Evolutionary conservation across 2,888 invertebrate species (phyloP), one percentile per base, ranked within the genome.

Genomic region (Megalurothrips usitatus): DNA sequence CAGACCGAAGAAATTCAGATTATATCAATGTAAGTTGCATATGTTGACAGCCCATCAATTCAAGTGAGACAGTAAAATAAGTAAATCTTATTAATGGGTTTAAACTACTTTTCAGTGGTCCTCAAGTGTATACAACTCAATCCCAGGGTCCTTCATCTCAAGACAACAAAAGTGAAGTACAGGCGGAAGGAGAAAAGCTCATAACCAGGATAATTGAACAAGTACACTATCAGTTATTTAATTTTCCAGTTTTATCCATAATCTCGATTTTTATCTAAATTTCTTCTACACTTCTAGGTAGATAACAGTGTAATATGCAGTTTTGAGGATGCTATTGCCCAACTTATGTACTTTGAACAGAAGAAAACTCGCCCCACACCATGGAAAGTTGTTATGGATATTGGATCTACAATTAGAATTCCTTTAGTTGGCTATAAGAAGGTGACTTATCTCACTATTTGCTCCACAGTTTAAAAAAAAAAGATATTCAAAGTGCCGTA

Each of bases 321-420:
- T 82, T 91, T 92, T 84, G 89, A 90, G 80, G 90, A 92, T 84
- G 91, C 92, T 0, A 87, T 92, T 84, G 88, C 88, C 19, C 90
- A 91, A 82, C 87, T 93, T 0, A 87, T 89, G 28, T 90, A 89
- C 83, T 90, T 91, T 83, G 89, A 89, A 82, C 90, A 89, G 83
- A 90, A 88, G 84, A 85, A 85, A 79, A 85, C 87, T 0, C 88
- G 88, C 58, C 88, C 92, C 0, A 88, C 88, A 82, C 89, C 91
- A 0, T 94, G 94, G 93, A 92, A 92, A 87, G 89, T 90, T 49
- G 89, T 90, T 81, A 86, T 94, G 79, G 89, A 90, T 4, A 75
- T 75, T 75, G 68, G 68, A 8, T 75, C 68, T 10, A 75, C 9
- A 0, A 26, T 75, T 11, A 75, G 26, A 75, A 75, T 75, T 12